A percentile compares a stretch with the other conserved stretches of the same genome.
Evolutionary conservation across 2,888 invertebrate genomes (phyloP).

Genomic region (Atethmia centrago): DNA sequence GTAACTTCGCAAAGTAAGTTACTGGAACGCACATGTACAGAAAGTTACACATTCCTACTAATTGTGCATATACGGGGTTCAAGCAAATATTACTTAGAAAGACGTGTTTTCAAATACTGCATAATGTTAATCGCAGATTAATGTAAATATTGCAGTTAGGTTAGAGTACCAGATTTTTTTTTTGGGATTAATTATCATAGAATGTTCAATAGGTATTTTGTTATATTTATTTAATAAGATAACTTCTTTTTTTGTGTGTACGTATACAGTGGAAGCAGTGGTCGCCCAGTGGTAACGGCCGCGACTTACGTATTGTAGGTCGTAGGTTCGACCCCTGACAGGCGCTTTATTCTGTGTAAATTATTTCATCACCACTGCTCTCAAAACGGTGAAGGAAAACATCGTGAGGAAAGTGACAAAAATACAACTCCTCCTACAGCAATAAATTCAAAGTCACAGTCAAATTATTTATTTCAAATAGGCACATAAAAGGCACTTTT

Average conservation of each 20-base stretch:
- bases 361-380: no score
- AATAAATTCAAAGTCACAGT: no score
- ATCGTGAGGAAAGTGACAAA: no score
- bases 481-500: no score
- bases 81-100: slow-evolving; percentile 24
- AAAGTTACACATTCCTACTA: slow-evolving; percentile 31
- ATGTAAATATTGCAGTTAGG: not conserved
- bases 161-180: not conserved
- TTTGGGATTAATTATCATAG: not conserved
- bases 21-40: slow-evolving; percentile 14
- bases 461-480: no score
- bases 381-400: no score
- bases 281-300: no score
- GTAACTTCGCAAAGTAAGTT: slow-evolving; percentile 28
- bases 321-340: no score
- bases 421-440: no score
- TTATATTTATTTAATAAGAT: not conserved
- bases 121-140: not conserved
- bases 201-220: not conserved
- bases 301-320: no score
- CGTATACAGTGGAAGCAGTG: no score
- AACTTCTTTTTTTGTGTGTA: not conserved
- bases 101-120: not conserved
- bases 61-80: slow-evolving; percentile 25
- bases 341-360: no score